Conservation (phyloP, 2,888 invertebrate genomes). For the Eledone cirrhosa region DNA sequence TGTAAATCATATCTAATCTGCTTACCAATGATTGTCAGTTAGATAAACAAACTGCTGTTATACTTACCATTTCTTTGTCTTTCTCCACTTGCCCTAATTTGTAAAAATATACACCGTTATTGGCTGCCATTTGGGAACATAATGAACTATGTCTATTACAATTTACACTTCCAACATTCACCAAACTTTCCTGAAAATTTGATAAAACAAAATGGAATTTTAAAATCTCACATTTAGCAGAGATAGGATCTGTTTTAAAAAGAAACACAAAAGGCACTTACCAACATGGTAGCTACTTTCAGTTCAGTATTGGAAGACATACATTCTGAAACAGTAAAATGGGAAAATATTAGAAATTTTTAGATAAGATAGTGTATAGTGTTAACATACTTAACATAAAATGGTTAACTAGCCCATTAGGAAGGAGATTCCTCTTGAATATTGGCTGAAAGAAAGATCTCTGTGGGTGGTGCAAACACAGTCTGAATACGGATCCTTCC, state of each 20-base stretch:
- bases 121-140: slow-evolving; percentile 68
- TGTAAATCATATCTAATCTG: no score
- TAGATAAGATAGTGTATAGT: no score
- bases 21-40: no score
- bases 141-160: slow-evolving; percentile 64
- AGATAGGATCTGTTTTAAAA: background rate
- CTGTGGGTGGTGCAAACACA: no score
- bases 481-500: no score
- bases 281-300: slow-evolving; percentile 80
- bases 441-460: no score
- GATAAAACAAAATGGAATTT: slow-evolving; percentile 22
- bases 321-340: slow-evolving; percentile 65
- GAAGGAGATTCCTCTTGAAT: no score
- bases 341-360: no score
- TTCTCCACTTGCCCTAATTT: slow-evolving; percentile 52
- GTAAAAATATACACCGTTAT: slow-evolving; percentile 66
- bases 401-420: no score
- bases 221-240: background rate
- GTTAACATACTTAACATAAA: no score
- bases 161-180: slow-evolving; percentile 71
- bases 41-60: no score
- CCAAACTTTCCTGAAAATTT: slow-evolving; percentile 66
- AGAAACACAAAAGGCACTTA: slow-evolving; percentile 66
- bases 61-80: slow-evolving; percentile 51
- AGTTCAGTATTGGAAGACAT: slow-evolving; percentile 71